A percentile compares a stretch with the other conserved stretches of the same genome.
Conservation (phyloP, 2,888 invertebrate genomes). For the Andrena marginata region DNA sequence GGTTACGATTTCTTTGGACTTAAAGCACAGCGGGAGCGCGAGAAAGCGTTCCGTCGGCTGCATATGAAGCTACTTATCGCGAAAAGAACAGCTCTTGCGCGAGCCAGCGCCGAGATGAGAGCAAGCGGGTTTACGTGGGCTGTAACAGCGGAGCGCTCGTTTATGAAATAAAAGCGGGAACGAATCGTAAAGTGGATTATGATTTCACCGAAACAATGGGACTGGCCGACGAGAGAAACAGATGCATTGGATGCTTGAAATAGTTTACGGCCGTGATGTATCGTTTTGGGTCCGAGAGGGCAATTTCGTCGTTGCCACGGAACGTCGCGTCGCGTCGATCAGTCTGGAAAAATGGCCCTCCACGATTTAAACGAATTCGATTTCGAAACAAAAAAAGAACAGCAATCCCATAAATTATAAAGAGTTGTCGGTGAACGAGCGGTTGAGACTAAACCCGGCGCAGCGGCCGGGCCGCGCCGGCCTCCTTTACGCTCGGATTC, state of each 20-base stretch:
- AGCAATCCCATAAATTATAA: background rate
- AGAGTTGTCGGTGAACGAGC: no score
- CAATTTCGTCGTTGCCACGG: background rate
- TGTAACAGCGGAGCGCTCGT: background rate
- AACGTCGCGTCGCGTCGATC: constrained; percentile 1
- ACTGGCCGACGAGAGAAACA: constrained; percentile 1
- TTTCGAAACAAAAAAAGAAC: background rate
- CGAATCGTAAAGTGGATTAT: constrained; percentile 32
- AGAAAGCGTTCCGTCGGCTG: background rate
- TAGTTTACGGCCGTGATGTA: background rate
- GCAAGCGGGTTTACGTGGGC: constrained; percentile 3
- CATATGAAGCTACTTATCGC: background rate
- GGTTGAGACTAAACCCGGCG: no score
- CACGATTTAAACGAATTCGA: background rate
- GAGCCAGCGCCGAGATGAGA: constrained; percentile 6
- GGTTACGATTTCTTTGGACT: background rate
- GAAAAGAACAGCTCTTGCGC: background rate
- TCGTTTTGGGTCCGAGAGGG: background rate
- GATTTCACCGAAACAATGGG: constrained; percentile 2
- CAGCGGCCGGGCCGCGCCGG: background rate
- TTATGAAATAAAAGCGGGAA: constrained; percentile 22
- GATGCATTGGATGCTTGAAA: background rate
- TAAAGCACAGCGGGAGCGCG: background rate
- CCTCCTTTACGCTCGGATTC: constrained; percentile 2
- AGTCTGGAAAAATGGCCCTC: background rate